These are phyloP conservation scores for Cantharis nigra DNA, from an alignment of 2,888 invertebrate species.

Conservation along the genomic window DNA sequence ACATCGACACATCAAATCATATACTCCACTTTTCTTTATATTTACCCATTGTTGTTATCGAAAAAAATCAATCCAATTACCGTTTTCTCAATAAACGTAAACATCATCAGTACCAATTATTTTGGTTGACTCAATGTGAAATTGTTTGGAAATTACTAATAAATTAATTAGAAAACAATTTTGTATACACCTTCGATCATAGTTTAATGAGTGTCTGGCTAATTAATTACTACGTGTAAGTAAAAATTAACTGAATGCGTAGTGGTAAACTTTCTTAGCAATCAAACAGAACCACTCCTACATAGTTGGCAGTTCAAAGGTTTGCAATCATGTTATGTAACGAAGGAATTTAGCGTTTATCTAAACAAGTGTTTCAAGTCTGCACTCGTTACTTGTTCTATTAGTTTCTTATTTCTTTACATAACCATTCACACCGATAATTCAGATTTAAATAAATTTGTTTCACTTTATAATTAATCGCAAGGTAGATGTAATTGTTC, in stretches of 20 bases:
- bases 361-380: conserved; percentile 30
- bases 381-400: conserved; percentile 15
- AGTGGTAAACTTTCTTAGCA: not conserved
- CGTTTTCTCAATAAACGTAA: not conserved
- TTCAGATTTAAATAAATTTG: not conserved
- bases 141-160: not conserved
- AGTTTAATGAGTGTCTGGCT: not conserved
- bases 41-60: not conserved
- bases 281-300: conserved; percentile 26
- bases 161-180: not conserved
- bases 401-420: not conserved
- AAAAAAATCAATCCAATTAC: not conserved
- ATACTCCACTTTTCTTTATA: not conserved
- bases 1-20: not conserved
- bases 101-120: not conserved
- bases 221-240: not conserved
- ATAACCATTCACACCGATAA: not conserved
- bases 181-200: not conserved
- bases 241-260: not conserved
- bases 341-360: conserved; percentile 20
- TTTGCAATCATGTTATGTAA: conserved; percentile 29
- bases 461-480: not conserved
- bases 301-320: conserved; percentile 34
- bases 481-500: not conserved
- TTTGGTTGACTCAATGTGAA: not conserved